These are phyloP conservation scores for Seriola rivoliana DNA, from an alignment of 2,113 vertebrate species.

Conservation along the genomic window DNA sequence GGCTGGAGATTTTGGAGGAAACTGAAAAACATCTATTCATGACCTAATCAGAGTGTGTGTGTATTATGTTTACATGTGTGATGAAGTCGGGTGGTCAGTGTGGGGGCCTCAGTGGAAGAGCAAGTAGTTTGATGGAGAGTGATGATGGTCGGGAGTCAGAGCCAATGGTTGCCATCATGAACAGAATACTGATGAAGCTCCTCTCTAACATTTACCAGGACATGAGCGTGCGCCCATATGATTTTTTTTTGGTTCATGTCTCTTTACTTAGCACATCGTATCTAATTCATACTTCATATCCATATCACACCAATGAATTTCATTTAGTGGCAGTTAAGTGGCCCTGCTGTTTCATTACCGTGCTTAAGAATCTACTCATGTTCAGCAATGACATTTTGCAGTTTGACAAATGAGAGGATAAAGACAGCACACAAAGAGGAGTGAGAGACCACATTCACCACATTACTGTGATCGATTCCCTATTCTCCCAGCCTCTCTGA, in stretches of 20 bases:
- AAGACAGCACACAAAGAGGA: slow-evolving; percentile 11
- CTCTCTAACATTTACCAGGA: slow-evolving; percentile 3
- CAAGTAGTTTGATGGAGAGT: slow-evolving; percentile 49
- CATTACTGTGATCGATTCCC: slow-evolving; percentile 39
- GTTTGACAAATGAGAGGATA: slow-evolving; percentile 48
- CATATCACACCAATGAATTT: slow-evolving; percentile 34
- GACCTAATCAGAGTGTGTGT: slow-evolving; percentile 42
- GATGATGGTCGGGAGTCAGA: slow-evolving; percentile 56
- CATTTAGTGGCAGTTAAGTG: slow-evolving; percentile 33
- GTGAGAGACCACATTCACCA: slow-evolving; percentile 20
- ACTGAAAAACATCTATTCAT: slow-evolving; percentile 16
- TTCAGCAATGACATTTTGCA: slow-evolving; percentile 48
- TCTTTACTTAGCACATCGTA: not conserved
- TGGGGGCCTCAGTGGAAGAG: slow-evolving; percentile 20
- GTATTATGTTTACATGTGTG: slow-evolving; percentile 14
- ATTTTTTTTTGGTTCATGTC: slow-evolving; percentile 2
- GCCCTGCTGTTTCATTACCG: slow-evolving; percentile 16
- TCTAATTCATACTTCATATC: slow-evolving; percentile 35
- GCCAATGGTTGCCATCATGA: slow-evolving; percentile 62
- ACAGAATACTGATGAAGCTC: slow-evolving; percentile 72
- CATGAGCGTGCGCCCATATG: not conserved
- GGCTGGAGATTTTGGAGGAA: slow-evolving; percentile 3
- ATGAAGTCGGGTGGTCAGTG: slow-evolving; percentile 24
- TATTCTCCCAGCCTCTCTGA: slow-evolving; percentile 17
- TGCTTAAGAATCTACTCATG: slow-evolving; percentile 35